Evolutionary conservation across 2,888 invertebrate genomes (phyloP), one percentile per base, ranked within the genome.

Genomic region (Agapostemon virescens): DNA sequence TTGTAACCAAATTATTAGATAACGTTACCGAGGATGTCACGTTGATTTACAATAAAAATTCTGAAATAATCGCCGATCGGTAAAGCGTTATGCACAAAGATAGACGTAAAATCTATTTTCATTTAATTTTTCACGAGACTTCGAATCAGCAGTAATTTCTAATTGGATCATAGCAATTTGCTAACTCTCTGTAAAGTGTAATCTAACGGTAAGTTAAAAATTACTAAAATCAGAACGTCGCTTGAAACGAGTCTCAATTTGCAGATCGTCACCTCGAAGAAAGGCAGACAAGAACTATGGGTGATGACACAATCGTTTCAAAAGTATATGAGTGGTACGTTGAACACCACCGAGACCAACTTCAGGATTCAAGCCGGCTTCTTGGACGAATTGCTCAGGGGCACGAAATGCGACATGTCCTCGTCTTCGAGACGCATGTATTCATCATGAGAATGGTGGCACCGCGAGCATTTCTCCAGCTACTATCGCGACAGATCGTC

Each of bases 311-410:
- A 86, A 11, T 86, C 91, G 0, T 92, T 92, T 69, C 91, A 92
- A 52, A 91, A 86, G 45, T 87, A 86, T 45, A 91, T 91, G 91
- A 87, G 76, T 17, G 89, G 88, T 2, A 86, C 87, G 0, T 66
- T 92, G 55, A 85, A 92, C 66, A 88, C 94, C 0, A 92, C 93
- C 26, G 95, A 95, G 85, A 92, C 95, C 0, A 97, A 97, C 91
- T 97, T 95, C 89, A 94, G 96, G 86, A 95, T 97, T 77, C 94
- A 95, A 84, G 96, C 95, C 0, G 95, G 94, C 63, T 94, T 94
- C 86, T 93, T 95, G 20, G 93, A 94, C 0, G 93, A 93, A 38
- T 90, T 95, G 42, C 89, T 95, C 30, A 93, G 93, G 9, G 94
- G 94, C 26, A 95, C 95, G 0, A 94, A 93, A 36, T 96, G 96